A percentile compares a stretch with the other conserved stretches of the same genome.
Evolutionary conservation across 2,113 vertebrate species (phyloP).

Genomic region (Ploceus nigricollis): DNA sequence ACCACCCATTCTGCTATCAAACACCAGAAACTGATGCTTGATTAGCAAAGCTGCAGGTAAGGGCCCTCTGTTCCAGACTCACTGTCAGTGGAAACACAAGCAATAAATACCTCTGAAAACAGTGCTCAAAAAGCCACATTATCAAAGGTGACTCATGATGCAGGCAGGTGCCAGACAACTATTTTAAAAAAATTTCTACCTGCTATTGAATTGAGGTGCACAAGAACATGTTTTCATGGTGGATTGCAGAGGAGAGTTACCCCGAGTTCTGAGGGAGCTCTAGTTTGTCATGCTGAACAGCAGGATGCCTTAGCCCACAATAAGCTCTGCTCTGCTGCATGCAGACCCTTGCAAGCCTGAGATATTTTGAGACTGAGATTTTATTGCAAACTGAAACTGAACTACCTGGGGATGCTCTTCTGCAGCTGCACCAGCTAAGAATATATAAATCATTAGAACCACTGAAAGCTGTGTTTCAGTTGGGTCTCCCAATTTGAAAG

Average conservation of each 20-base stretch:
- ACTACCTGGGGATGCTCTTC: background rate
- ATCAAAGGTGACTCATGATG: background rate
- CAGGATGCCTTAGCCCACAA: background rate
- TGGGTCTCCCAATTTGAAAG: background rate
- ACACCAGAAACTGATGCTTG: background rate
- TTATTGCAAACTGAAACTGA: background rate
- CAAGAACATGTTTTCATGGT: background rate
- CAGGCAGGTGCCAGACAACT: background rate
- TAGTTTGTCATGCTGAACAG: accelerated
- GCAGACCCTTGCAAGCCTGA: background rate
- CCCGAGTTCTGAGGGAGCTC: accelerated
- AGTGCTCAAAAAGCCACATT: background rate
- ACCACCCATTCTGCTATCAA: background rate
- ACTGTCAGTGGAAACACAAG: background rate
- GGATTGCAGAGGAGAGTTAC: background rate
- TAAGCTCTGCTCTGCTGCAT: background rate
- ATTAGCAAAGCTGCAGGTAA: background rate
- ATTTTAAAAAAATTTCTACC: background rate
- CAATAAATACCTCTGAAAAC: background rate
- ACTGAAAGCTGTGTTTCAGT: background rate
- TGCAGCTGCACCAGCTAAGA: background rate
- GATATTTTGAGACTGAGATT: background rate
- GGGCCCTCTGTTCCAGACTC: background rate
- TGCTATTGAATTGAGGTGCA: background rate
- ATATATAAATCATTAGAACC: background rate